These are phyloP conservation scores for Plotosus lineatus DNA, from an alignment of 2,113 vertebrate species.

Conservation along the genomic window DNA sequence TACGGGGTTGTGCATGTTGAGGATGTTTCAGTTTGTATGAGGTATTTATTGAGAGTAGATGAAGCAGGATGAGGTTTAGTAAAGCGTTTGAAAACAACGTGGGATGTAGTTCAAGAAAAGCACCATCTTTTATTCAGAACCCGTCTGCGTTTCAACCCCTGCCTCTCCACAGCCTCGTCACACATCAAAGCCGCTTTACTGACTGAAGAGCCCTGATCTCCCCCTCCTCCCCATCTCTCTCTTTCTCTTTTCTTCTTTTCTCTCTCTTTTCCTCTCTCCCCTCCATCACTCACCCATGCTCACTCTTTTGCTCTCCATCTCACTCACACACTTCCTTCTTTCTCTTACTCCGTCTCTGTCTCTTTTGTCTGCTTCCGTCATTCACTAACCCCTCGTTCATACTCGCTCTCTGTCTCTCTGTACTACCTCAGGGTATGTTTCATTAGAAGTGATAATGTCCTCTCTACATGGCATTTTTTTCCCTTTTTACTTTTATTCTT, in stretches of 20 bases:
- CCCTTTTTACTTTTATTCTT: background rate
- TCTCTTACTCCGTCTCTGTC: background rate
- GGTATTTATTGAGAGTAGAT: background rate
- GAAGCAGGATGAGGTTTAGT: background rate
- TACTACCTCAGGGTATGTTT: background rate
- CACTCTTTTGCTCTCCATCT: background rate
- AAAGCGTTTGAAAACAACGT: constrained; percentile 14
- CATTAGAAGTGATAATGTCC: background rate
- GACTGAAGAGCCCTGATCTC: constrained; percentile 8
- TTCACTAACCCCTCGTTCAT: constrained; percentile 1
- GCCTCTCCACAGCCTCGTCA: constrained; percentile 20
- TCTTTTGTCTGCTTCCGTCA: background rate
- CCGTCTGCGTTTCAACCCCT: constrained; percentile 33
- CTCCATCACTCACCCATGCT: background rate
- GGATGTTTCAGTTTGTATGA: too few relatives aligned
- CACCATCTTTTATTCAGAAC: constrained; percentile 53
- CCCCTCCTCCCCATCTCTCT: constrained; percentile 15
- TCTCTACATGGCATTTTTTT: background rate
- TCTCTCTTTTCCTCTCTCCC: constrained; percentile 22
- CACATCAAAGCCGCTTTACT: constrained; percentile 47
- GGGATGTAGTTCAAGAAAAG: constrained; percentile 21
- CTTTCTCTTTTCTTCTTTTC: constrained; percentile 12
- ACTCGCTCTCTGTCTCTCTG: background rate
- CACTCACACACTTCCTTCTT: background rate
- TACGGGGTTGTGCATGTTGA: too few relatives aligned